Evolutionary conservation across 37 sponge, comb jelly and placozoan species (phyloP).

Genomic region (Beroe ovata): DNA sequence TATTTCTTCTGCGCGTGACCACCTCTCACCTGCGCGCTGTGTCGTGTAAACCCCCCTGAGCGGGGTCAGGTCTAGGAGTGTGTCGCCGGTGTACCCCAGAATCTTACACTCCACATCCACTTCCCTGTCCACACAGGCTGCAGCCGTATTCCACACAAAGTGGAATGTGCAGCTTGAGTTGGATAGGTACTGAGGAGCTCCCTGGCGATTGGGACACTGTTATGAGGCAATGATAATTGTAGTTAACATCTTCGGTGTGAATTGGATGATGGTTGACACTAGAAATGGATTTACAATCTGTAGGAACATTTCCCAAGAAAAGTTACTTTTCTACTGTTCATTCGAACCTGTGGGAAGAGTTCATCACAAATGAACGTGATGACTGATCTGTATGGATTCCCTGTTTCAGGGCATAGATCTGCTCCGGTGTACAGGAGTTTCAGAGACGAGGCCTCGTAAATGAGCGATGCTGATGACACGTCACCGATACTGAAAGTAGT

Average conservation of each 20-base stretch:
- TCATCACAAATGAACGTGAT: constrained; percentile 54
- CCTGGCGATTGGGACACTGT: no score
- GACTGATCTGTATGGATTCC: background rate
- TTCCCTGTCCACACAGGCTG: constrained; percentile 30
- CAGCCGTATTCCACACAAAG: constrained; percentile 23
- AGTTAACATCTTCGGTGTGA: no score
- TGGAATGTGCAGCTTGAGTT: background rate
- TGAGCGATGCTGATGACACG: background rate
- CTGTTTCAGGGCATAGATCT: constrained; percentile 29
- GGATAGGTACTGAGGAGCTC: constrained; percentile 10
- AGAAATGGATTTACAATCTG: background rate
- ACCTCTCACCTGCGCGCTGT: no score
- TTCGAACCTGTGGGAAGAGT: no score
- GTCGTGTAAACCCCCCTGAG: constrained; percentile 6
- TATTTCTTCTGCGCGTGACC: no score
- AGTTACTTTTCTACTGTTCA: no score
- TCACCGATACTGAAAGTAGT: constrained; percentile 25
- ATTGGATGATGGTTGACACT: background rate
- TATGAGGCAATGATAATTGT: no score
- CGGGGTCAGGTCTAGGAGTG: constrained; percentile 13
- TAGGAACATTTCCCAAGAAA: no score
- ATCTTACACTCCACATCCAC: background rate
- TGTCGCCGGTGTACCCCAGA: background rate
- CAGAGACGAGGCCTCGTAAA: constrained; percentile 7
- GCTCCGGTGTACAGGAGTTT: constrained; percentile 12